Base-by-base conservation (phyloP, 2,888 invertebrate genomes). In the Xestia rhomboidea region DNA sequence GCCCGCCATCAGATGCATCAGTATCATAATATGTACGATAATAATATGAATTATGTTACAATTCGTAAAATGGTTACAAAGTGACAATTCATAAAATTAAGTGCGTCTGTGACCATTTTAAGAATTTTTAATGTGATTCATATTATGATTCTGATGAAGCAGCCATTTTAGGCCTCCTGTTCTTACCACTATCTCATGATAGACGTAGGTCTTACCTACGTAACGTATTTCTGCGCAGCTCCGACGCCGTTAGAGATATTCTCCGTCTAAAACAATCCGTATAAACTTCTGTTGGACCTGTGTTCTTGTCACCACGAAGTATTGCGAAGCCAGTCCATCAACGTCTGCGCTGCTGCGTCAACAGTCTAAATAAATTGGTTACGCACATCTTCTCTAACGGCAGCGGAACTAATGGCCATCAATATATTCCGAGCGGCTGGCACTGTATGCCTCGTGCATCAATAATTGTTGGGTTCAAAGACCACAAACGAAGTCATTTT, bases 401-500 rank as follows among this genome's bases (percentile, higher is more conserved):
- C 30, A 64, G 62, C 68, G 69, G 62, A 84, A 75, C 74, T 70
- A 85, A 85, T 85, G 72, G 54, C 10, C 44, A 78, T 81, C 81
- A 81, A 81, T 84, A 81, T 82, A 82, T 83, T 83, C 49, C 62
- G 24, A 57, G 68, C 62, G 66, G 24, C 54, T 82, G 67, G 15
- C 73, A 70, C 73, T 49, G 66, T n/a, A 63, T 41, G 85, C 51
- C 85, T 82, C 78, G 85, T 77, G 83, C 77, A 68, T 77, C 76
- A 62, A 73, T 84, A 78, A 84, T 85, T 84, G 74, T 78, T 21
- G n/a, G 82, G 83, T 82, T 84, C 85, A 84, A 85, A 84, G 85
- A 82, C 77, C 77, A 84, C n/a, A 67, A 4, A 73, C 73, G 51
- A 71, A 51, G 62, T 68, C 21, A 34, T 79, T 86, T 83, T 85